Evolutionary conservation across 2,113 vertebrate species (phyloP).

Genomic region (Cephalophus harveyi): DNA sequence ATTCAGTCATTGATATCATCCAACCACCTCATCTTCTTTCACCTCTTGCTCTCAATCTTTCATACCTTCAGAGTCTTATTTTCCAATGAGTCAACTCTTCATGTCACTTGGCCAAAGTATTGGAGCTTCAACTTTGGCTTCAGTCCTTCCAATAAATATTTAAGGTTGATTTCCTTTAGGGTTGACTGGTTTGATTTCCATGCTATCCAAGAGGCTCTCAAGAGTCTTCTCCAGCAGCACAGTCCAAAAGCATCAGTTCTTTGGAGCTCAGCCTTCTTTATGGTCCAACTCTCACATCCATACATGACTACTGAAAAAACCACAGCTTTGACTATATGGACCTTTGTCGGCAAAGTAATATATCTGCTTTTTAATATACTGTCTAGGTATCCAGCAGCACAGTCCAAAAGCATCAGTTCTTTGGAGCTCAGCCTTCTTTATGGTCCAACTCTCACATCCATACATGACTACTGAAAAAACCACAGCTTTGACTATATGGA

Average conservation of each 20-base stretch:
- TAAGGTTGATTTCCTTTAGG: neutral
- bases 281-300: neutral
- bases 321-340: neutral
- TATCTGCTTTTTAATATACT: neutral
- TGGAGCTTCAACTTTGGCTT: neutral
- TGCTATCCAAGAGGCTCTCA: neutral
- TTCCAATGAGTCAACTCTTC: neutral
- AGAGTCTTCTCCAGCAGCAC: neutral
- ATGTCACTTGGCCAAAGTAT: neutral
- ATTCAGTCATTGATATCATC: neutral
- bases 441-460: neutral
- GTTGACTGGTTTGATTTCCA: neutral
- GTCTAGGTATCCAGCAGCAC: neutral
- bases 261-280: neutral
- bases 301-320: neutral
- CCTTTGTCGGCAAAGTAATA: neutral
- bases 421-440: neutral
- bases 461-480: neutral
- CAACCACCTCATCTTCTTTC: neutral
- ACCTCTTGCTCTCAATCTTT: neutral
- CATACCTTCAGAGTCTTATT: neutral
- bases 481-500: neutral
- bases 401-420: neutral
- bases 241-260: neutral
- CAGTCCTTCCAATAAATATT: neutral